phyloP scores from a whole-genome alignment of 35 echinoderm and acorn worm genomes.

The Hemicentrotus pulcherrimus region DNA sequence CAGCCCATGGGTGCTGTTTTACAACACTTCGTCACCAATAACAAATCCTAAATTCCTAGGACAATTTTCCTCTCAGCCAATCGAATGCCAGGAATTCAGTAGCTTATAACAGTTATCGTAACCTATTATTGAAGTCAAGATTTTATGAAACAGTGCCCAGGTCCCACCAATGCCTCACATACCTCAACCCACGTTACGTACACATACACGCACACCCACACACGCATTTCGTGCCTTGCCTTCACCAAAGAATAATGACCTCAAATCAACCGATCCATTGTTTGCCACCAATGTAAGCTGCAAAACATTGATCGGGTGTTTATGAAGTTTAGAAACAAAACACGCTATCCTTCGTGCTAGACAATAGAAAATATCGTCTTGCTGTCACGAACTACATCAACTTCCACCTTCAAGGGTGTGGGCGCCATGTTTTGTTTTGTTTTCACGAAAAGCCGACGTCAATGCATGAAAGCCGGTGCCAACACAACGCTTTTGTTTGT shows the following conservation, averaged over 20 bases:
- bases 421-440: background rate
- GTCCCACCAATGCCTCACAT: no score
- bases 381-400: background rate
- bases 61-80: no score
- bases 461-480: background rate
- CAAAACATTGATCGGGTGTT: background rate
- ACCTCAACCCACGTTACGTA: no score
- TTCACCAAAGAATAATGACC: background rate
- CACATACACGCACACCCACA: background rate
- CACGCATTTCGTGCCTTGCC: background rate
- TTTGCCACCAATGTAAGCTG: background rate
- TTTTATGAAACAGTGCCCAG: no score
- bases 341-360: background rate
- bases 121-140: no score
- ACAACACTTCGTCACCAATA: no score
- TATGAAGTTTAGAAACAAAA: slow-evolving; percentile 12
- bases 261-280: background rate
- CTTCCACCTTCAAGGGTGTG: background rate
- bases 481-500: background rate
- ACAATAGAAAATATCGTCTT: background rate
- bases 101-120: no score
- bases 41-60: no score
- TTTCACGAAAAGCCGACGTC: background rate
- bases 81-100: no score
- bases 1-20: no score